phyloP scores from a whole-genome alignment of 2,113 vertebrate species.

The Pedetes capensis region DNA sequence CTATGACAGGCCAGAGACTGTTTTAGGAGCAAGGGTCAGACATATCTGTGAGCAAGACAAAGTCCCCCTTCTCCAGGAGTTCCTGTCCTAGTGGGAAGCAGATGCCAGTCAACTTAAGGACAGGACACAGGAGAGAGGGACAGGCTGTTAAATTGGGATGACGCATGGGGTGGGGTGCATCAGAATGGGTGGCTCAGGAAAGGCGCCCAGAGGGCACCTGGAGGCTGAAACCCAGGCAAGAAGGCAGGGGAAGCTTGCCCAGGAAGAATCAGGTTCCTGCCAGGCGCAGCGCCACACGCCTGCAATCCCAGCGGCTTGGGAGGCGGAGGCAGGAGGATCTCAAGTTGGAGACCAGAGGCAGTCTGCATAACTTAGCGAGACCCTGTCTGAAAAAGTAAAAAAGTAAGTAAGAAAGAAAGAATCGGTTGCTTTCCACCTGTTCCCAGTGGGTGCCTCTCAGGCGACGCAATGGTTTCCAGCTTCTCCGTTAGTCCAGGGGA shows the following conservation, averaged over 20 bases:
- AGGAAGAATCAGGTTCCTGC: too few species aligned
- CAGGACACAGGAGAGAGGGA: too few species aligned
- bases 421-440: not conserved
- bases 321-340: too few species aligned
- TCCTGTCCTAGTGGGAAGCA: not conserved
- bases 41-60: not conserved
- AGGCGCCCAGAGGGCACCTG: not conserved
- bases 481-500: not conserved
- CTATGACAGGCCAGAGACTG: not conserved
- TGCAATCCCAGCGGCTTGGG: too few species aligned
- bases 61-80: not conserved
- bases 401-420: too few species aligned
- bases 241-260: not conserved
- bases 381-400: too few species aligned
- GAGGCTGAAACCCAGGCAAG: rapidly evolving
- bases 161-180: rapidly evolving
- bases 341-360: too few species aligned
- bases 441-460: not conserved
- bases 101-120: not conserved
- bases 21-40: not conserved
- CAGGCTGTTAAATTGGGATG: too few species aligned
- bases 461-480: rapidly evolving
- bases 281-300: too few species aligned
- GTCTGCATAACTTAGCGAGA: too few species aligned
- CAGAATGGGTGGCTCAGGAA: too few species aligned